phyloP scores from a whole-genome alignment of 1,140 invertebrate species.

The Brachionus rubens region DNA sequence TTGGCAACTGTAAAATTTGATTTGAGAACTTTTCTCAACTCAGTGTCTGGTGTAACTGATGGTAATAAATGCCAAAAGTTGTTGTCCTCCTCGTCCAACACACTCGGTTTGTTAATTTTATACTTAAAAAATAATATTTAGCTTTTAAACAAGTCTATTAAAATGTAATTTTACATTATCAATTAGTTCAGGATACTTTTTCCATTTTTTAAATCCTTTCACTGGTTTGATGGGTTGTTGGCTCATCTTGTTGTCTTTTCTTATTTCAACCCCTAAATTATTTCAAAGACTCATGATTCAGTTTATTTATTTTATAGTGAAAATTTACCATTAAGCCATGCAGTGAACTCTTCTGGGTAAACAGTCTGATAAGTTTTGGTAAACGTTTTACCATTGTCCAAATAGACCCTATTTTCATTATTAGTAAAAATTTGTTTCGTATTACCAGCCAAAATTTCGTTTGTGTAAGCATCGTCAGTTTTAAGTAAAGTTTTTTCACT shows the following conservation, averaged over 20 bases:
- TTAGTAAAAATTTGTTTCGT: background rate
- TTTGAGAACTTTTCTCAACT: constrained; percentile 22
- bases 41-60: constrained; percentile 1
- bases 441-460: constrained; percentile 21
- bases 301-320: too few relatives aligned
- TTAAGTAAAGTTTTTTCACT: constrained; percentile 7
- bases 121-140: background rate
- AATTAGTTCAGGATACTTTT: constrained; percentile 36
- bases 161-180: constrained; percentile 7
- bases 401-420: background rate
- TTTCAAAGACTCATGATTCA: too few relatives aligned
- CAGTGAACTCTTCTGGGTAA: constrained; percentile 17
- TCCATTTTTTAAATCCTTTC: constrained; percentile 23
- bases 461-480: constrained; percentile 4
- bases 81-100: background rate
- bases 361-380: background rate
- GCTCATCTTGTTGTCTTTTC: background rate
- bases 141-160: background rate
- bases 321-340: constrained; percentile 19
- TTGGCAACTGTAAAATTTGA: constrained; percentile 32
- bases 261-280: background rate
- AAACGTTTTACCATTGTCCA: constrained; percentile 40
- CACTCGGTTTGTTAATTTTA: constrained; percentile 34
- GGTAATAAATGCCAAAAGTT: constrained; percentile 41
- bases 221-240: background rate